Evolutionary conservation across 2,888 invertebrate species (phyloP), one percentile per base, ranked within the genome.

Genomic region (Nezara viridula): DNA sequence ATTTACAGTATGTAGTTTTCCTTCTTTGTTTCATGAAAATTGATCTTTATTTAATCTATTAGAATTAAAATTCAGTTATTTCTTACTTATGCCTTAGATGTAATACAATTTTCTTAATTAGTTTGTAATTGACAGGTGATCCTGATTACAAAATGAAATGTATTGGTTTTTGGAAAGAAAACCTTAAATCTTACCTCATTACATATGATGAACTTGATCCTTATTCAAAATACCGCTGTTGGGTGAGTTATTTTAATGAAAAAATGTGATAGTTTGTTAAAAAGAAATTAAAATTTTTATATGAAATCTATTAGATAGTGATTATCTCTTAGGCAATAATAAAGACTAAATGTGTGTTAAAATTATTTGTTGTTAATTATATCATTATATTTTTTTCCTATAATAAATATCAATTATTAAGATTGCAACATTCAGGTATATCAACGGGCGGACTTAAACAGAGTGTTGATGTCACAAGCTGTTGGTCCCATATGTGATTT

Each of bases 121-220:
- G 24, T 81, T 12, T n/a, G n/a, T 10, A 81, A 81, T 44, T 0
- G 6, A n/a, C 91, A 95, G 96, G 95, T 94, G 97, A 98, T 92
- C 98, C 98, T 2, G 99, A 99, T 94, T 98, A 98, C 92, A 96
- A 95, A 92, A 96, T 99, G 96, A 98, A 98, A 92, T 99, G 99
- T 92, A 98, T 99, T 91, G 99, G 98, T 0, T 99, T 95, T 93
- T 99, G 98, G 98, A 98, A 98, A 93, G 99, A 99, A 93, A 99
- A 99, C 94, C 94, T 99, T 60, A 98, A 97, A 92, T 99, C 99
- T 0, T 99, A 99, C 93, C 93, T 99, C 81, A 97, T 99, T 89
- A 99, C 99, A 0, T 98, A 97, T 93, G 99, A 99, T 92, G 98
- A 98, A 92, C 94, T 98, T 92, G 99, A 99, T 94, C 98, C 99